Base-by-base conservation (phyloP, 1,140 invertebrate genomes). In the Venustaconcha ellipsiformis region DNA sequence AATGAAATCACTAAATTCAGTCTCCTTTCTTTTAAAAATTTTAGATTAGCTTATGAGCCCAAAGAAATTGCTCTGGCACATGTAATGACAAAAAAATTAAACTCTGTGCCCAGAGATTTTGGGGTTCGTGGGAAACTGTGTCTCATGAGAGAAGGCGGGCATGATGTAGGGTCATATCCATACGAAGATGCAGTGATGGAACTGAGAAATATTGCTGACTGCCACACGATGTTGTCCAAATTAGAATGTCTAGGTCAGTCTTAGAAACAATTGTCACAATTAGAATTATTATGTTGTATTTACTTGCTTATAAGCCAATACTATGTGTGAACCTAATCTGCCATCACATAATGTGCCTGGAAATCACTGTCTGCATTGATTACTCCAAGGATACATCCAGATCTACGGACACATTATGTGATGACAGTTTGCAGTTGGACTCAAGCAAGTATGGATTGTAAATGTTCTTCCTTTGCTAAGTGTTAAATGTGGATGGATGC, bases 161-260 rank as follows among this genome's bases (percentile, higher is more conserved):
- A n/a, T 26, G 37, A 48, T 23, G 26, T 30, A 48, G 65, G 20
- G 18, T 48, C 65, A 26, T 48, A n/a, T 64, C 86, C 87, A 60
- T 89, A 87, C 73, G 56, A 83, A 18, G n/a, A 64, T 15, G 88
- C 82, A 14, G 79, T 88, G 13, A 67, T 69, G 30, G 83, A 89
- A 62, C 72, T 89, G 23, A 23, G 58, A 17, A 63, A 65, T 13
- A 71, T 87, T 6, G 72, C 70, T 20, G 65, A 85, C 23, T 79
- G 81, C 57, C 78, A 80, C 57, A 85, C 84, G 30, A 82, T 87
- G 60, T 80, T 87, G 5, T 78, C 74, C 18, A 89, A 89, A 71
- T 74, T 89, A 55, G 86, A 87, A 66, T 85, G 86, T 80, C 66
- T 88, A 57, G 87, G 86, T 88, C 78, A 68, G 83, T 69, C 37